Conservation (phyloP, 2,888 invertebrate genomes). For the Watsonalla cultraria region DNA sequence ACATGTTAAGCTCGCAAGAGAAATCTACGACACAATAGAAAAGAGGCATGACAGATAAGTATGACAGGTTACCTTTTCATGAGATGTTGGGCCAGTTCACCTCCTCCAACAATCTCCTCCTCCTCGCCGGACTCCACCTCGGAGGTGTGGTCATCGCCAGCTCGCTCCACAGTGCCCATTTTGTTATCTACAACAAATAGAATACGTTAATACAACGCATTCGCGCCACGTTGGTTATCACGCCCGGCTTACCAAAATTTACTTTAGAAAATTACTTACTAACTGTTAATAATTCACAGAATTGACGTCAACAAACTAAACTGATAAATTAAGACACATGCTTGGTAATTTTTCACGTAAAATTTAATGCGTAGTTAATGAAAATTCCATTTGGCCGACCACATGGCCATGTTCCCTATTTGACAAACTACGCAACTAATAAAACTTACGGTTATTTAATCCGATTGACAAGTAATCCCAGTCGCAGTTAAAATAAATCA, state of each 20-base stretch:
- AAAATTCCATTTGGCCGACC: slow-evolving; percentile 56
- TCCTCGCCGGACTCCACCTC: slow-evolving; percentile 84
- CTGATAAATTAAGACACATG: slow-evolving; percentile 12
- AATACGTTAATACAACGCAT: slow-evolving; percentile 25
- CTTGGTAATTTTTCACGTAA: slow-evolving; percentile 33
- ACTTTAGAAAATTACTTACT: slow-evolving; percentile 12
- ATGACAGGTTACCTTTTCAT: slow-evolving; percentile 55
- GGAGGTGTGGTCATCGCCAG: slow-evolving; percentile 80
- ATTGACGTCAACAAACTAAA: slow-evolving; percentile 14
- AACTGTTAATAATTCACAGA: slow-evolving; percentile 11
- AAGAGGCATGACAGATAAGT: slow-evolving; percentile 2
- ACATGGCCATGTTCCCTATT: slow-evolving; percentile 55
- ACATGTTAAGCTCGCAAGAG: no score
- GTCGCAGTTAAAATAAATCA: slow-evolving; percentile 15
- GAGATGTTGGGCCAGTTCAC: slow-evolving; percentile 64
- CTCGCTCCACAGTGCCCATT: slow-evolving; percentile 83
- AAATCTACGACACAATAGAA: not conserved
- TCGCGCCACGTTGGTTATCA: slow-evolving; percentile 65
- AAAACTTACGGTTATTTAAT: slow-evolving; percentile 22
- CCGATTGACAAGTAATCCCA: slow-evolving; percentile 14
- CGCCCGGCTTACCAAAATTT: slow-evolving; percentile 39
- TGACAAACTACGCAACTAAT: slow-evolving; percentile 19
- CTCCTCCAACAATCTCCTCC: slow-evolving; percentile 77
- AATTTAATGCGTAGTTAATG: slow-evolving; percentile 71
- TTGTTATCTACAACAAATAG: slow-evolving; percentile 56